phyloP scores from a whole-genome alignment of 2,888 invertebrate genomes.

The Zaprionus bogoriensis region DNA sequence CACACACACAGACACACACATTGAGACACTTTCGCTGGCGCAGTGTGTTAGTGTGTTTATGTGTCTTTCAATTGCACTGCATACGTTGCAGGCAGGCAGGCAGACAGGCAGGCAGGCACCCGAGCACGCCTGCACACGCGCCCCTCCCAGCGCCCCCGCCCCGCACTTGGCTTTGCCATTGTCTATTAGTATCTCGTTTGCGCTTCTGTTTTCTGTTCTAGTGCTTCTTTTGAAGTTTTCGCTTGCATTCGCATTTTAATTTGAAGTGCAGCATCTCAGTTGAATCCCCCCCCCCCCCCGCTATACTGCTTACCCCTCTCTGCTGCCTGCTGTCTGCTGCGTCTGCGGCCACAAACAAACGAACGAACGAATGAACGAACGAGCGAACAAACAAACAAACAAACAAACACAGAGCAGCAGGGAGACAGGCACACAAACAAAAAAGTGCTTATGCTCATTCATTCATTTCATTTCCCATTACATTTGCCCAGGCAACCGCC shows the following conservation, averaged over 20 bases:
- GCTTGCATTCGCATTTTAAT: conserved; percentile 78
- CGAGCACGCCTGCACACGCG: background rate
- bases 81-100: conserved; percentile 35
- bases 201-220: conserved; percentile 76
- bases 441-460: conserved; percentile 77
- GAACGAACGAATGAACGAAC: conserved; percentile 32
- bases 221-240: conserved; percentile 77
- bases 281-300: conserved; percentile 2
- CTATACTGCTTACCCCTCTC: too few species aligned
- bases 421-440: conserved; percentile 27
- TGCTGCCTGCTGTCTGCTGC: conserved; percentile 15
- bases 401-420: conserved; percentile 14
- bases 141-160: background rate
- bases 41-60: conserved; percentile 75
- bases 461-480: conserved; percentile 78
- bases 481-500: conserved; percentile 38
- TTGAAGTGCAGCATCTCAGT: conserved; percentile 75
- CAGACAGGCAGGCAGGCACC: conserved; percentile 27
- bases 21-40: conserved; percentile 68
- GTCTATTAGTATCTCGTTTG: conserved; percentile 78
- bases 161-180: conserved; percentile 58
- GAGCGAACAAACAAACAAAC: background rate
- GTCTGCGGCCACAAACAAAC: conserved; percentile 65
- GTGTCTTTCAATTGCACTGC: conserved; percentile 60
- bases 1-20: conserved; percentile 2